A percentile compares a stretch with the other conserved stretches of the same genome.
phyloP scores from a whole-genome alignment of 2,888 invertebrate species.

The Xanthia icteritia region DNA sequence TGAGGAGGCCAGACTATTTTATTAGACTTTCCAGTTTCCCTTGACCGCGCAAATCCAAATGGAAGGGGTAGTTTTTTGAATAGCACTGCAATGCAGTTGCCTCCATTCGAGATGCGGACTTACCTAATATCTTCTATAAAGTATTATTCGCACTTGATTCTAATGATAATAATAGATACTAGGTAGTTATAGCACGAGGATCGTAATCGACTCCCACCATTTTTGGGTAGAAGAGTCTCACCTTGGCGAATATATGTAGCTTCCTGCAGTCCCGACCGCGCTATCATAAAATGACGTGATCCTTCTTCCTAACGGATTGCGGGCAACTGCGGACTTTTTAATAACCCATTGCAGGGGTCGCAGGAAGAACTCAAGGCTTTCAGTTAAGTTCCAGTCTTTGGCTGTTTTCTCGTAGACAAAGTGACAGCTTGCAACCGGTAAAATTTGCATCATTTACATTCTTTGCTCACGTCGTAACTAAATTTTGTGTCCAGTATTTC shows the following conservation, averaged over 20 bases:
- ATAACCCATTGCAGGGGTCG: not conserved
- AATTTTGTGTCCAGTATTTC: not conserved
- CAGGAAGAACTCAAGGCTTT: not conserved
- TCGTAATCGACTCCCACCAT: not conserved
- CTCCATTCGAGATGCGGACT: slow-evolving; percentile 4
- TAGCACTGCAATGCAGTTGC: slow-evolving; percentile 26
- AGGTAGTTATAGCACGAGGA: not conserved
- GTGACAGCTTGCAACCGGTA: not conserved
- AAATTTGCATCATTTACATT: not conserved
- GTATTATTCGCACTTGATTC: not conserved
- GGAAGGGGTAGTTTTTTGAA: not conserved
- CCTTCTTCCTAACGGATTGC: not conserved
- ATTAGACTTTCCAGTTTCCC: not conserved
- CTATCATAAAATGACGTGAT: not conserved
- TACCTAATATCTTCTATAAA: not conserved
- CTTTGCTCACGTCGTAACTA: not conserved
- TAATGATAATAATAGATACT: not conserved
- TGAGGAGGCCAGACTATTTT: too few relatives aligned
- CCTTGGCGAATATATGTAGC: not conserved
- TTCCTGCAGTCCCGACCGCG: not conserved
- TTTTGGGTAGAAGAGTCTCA: not conserved
- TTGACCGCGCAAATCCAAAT: not conserved
- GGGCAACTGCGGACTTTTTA: not conserved
- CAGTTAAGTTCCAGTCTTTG: not conserved
- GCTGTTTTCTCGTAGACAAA: not conserved